Evolutionary conservation across 2,888 invertebrate genomes (phyloP), one percentile per base, ranked within the genome.

Genomic region (Aspidiotus rigidus): DNA sequence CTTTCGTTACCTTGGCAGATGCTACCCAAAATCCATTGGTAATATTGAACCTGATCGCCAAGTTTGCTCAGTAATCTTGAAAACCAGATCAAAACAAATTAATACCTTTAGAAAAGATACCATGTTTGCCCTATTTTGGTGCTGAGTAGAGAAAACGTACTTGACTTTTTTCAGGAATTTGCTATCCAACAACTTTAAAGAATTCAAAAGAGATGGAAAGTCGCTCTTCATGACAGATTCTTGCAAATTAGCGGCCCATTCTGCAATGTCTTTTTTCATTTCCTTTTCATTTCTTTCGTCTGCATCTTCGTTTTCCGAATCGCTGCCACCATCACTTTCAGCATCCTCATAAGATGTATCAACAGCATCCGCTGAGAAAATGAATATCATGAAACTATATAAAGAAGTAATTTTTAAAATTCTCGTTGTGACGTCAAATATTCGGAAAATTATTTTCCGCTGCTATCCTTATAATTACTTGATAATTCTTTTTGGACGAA

Each of bases 21-120:
- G 39, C 42, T 61, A 10, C 69, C 62, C 11, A 66, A 49, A n/a
- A 66, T 66, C 66, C 66, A 66, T 44, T 66, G 41, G 59, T 66
- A 66, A n/a, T 66, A 66, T 39, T 60, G 66, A 10, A 66, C 66
- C 44, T 57, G 41, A 44, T 66, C 60, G 15, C n/a, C 15, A 17
- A 13, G 13, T 13, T 41, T 44, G 59, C 59, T 42, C 9, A 66
- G 44, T 7, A 56, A 55, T 7, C 64, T 64, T 53, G 17, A 55
- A 55, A 13, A 55, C n/a, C 10, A 8, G 5, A 55, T 7, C 7
- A 7, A 55, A 55, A 55, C 17, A 9, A 3, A 53, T 9, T 3
- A n/a, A 55, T 16, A n/a, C n/a, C n/a, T n/a, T n/a, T n/a, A n/a
- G n/a, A n/a, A n/a, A n/a, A n/a, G n/a, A n/a, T n/a, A 62, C 42